Evolutionary conservation across 2,113 vertebrate genomes (phyloP).

Genomic region (Proterorhinus semilunaris): DNA sequence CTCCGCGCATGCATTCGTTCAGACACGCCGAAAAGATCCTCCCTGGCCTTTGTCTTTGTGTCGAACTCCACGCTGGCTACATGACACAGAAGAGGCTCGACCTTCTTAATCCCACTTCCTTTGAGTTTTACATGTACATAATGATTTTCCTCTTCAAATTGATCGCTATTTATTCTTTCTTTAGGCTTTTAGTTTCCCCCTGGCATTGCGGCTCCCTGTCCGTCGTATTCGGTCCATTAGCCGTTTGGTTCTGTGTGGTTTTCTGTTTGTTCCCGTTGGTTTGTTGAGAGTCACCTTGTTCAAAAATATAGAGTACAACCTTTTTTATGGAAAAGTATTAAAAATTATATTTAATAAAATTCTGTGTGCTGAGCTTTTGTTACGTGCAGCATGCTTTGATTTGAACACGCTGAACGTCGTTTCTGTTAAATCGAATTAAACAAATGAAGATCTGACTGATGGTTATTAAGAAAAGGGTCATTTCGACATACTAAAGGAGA

Average conservation of each 20-base stretch:
- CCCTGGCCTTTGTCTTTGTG: no score
- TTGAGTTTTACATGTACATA: conserved; percentile 50
- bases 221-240: conserved; percentile 4
- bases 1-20: no score
- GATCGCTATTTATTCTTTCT: conserved; percentile 66
- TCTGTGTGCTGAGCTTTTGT: background rate
- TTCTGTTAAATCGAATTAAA: no score
- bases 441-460: no score
- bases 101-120: conserved; percentile 20
- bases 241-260: conserved; percentile 35
- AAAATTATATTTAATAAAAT: conserved; percentile 47
- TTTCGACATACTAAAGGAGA: no score
- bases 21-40: no score
- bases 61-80: no score
- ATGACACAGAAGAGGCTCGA: no score
- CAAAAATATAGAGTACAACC: conserved; percentile 62
- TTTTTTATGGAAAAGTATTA: conserved; percentile 75
- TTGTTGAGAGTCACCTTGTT: conserved; percentile 71
- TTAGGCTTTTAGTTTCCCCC: conserved; percentile 22
- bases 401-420: background rate
- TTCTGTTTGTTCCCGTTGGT: conserved; percentile 51
- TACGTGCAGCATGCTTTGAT: background rate
- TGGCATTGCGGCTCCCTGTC: background rate
- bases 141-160: conserved; percentile 61
- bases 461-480: no score